Base-by-base conservation (phyloP, 2,797 vertebrate genomes). In the Denticeps clupeoides region DNA sequence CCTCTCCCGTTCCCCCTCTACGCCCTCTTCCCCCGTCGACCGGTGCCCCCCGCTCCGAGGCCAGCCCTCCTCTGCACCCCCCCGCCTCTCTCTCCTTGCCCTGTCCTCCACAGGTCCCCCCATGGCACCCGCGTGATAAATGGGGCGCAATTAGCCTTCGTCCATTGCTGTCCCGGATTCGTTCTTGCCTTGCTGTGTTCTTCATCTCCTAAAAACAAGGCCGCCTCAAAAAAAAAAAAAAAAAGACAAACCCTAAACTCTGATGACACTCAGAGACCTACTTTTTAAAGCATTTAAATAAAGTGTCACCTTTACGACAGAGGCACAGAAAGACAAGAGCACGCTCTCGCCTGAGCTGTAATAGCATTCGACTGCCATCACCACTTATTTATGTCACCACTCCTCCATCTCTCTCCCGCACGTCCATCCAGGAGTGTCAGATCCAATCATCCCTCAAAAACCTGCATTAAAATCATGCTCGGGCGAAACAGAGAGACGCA, bases 141-240 rank as follows among this genome's bases (percentile, higher is more conserved):
- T 86, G 74, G 78, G 72, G 64, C 65, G 54, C 68, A 72, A 78
- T 86, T 83, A 83, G 67, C 81, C 75, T 16, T 71, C 73, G 77
- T 79, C 78, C 73, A 77, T 73, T 62, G 61, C 60, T 80, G 81
- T 71, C 74, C 77, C 73, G 78, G 68, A 81, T 84, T 76, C 72
- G 54, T 64, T 53, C 58, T 65, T 47, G 42, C 49, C 24, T 52
- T 68, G 65, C 47, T 43, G 11, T 19, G 7, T 11, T 45, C 51
- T 43, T 56, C 55, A 27, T 63, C 73, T 55, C 64, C 61, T 59
- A 40, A 53, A 59, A 62, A 63, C 69, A 52, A 58, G 67, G 58
- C 58, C 59, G 53, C 50, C 59, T 58, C 38, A 45, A 45, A 45
- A 37, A 56, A 63, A 32, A 51, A 40, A 47, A 25, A 27, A 43